phyloP scores from a whole-genome alignment of 2,888 invertebrate species.

The Chloroclystis v-ata region DNA sequence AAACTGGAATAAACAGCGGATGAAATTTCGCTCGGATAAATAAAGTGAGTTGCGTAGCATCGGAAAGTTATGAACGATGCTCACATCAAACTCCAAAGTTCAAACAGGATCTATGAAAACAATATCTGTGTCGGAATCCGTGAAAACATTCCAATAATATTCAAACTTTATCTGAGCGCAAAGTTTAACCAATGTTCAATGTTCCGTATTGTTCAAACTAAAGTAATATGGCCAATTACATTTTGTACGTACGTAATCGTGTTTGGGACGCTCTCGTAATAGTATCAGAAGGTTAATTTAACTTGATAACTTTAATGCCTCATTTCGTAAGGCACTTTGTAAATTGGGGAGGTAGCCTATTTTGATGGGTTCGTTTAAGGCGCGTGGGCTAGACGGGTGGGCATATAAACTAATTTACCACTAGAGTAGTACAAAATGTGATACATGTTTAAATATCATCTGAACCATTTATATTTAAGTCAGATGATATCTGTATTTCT shows the following conservation, averaged over 20 bases:
- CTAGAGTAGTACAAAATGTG: too few species aligned
- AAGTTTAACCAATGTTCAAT: slow-evolving; percentile 13
- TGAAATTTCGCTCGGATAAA: background rate
- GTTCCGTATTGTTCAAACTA: slow-evolving; percentile 7
- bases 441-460: too few species aligned
- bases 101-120: slow-evolving; percentile 13
- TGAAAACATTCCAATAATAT: slow-evolving; percentile 28
- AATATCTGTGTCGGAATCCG: slow-evolving; percentile 20
- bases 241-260: slow-evolving; percentile 18
- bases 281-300: slow-evolving; percentile 18
- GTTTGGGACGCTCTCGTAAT: slow-evolving; percentile 22
- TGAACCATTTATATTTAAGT: too few species aligned
- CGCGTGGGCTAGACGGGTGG: too few species aligned
- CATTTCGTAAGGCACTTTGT: slow-evolving; percentile 3
- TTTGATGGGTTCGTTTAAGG: too few species aligned
- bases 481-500: too few species aligned
- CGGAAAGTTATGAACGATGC: background rate
- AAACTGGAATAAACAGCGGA: background rate
- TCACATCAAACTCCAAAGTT: slow-evolving; percentile 1
- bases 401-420: too few species aligned
- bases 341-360: background rate
- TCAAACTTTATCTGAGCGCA: slow-evolving; percentile 20
- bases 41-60: background rate
- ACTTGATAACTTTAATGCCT: slow-evolving; percentile 12
- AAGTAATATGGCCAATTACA: slow-evolving; percentile 22